Percentiles rank a stretch among this genome's conserved stretches.
These are phyloP conservation scores for Picus viridis DNA, from an alignment of 2,797 vertebrate species.

Conservation along the genomic window DNA sequence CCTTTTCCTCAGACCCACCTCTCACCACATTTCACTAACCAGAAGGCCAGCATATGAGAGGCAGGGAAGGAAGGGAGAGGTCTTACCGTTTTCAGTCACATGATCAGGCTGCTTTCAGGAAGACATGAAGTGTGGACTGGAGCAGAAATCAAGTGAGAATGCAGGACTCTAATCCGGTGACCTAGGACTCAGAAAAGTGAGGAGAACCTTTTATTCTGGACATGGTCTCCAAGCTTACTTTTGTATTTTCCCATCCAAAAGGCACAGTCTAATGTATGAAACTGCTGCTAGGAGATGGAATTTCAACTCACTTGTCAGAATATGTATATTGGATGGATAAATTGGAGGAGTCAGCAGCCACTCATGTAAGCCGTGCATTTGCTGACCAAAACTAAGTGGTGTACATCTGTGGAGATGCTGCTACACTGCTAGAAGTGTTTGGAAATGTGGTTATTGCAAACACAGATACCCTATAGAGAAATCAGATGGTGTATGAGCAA, in stretches of 20 bases:
- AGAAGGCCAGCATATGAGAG: background rate
- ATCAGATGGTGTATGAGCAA: background rate
- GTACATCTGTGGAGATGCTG: background rate
- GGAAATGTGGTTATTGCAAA: background rate
- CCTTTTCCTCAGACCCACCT: background rate
- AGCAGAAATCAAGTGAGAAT: background rate
- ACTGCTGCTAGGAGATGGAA: background rate
- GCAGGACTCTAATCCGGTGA: background rate
- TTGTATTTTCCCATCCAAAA: background rate
- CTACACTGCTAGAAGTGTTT: background rate
- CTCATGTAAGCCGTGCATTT: background rate
- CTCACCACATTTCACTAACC: background rate
- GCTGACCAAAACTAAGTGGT: background rate
- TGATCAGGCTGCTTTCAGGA: background rate
- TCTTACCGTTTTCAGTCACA: rapidly evolving
- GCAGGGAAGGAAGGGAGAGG: background rate
- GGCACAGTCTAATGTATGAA: background rate
- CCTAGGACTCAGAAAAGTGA: background rate
- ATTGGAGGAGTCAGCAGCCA: background rate
- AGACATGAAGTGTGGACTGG: background rate
- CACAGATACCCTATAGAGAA: background rate
- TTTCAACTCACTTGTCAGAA: background rate
- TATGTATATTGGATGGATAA: background rate
- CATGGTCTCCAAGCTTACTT: background rate
- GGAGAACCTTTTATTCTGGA: background rate